These are phyloP conservation scores for Neomonachus schauinslandi DNA, from an alignment of 2,113 vertebrate species.

Conservation along the genomic window DNA sequence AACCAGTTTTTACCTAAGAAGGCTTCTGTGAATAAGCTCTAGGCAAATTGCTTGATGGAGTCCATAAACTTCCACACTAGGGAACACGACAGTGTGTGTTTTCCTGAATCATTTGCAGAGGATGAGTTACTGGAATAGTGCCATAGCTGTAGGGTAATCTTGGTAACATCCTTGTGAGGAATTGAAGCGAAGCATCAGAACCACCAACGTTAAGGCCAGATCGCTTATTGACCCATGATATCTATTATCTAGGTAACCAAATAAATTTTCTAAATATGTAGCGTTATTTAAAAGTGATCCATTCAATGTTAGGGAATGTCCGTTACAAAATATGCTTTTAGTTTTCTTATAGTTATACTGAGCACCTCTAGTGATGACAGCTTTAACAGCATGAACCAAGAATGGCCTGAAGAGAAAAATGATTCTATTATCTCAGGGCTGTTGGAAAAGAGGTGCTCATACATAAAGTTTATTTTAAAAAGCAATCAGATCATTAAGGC, in stretches of 20 bases:
- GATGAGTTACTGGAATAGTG: not conserved
- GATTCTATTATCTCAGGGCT: too few species aligned
- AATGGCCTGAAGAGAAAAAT: too few species aligned
- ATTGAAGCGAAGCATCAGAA: not conserved
- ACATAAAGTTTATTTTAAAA: slow-evolving; percentile 6
- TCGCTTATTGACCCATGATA: not conserved
- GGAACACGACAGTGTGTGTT: not conserved
- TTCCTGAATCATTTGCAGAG: not conserved
- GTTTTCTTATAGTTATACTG: not conserved
- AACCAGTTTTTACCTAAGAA: not conserved
- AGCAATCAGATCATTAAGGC: slow-evolving; percentile 3
- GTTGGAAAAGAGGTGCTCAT: not conserved
- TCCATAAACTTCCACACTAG: not conserved
- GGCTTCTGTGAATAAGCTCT: not conserved
- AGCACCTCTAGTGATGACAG: too few species aligned
- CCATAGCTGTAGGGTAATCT: not conserved
- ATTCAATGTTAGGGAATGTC: not conserved
- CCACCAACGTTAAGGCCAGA: not conserved
- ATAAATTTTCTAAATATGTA: not conserved
- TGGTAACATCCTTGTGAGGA: not conserved
- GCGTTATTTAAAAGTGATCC: slow-evolving; percentile 15
- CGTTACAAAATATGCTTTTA: not conserved
- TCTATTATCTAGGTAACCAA: not conserved
- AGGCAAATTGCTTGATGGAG: not conserved
- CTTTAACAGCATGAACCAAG: too few species aligned